Evolutionary conservation across 2,888 invertebrate species (phyloP), one percentile per base, ranked within the genome.

Genomic region (Syrphus vitripennis): DNA sequence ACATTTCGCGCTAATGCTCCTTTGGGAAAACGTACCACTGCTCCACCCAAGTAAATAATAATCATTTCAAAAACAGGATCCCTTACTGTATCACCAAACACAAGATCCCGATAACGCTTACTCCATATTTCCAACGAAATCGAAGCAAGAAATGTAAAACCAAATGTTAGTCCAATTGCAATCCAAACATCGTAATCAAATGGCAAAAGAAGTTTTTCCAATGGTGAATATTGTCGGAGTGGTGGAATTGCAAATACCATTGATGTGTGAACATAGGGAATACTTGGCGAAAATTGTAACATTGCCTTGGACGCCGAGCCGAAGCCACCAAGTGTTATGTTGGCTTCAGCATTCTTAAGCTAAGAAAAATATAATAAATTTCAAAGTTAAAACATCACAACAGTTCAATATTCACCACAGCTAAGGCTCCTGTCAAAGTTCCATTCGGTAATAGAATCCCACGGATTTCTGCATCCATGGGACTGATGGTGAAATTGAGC

Each of bases 401-500:
- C 0, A 1, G 5, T 16, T 7, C 3, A 0, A 24, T 37, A 74
- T 87, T 89, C 55, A 91, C 91, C 90, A 90, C 84, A 87, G 87
- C 84, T 9, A 90, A 87, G 1, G 90, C 89, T 3, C 92, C 91
- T 9, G 92, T 90, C 3, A 88, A 48, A 6, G 90, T 90, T 19
- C 91, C 92, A 88, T 92, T 91, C n/a, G 86, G 67, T 6, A 82
- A 74, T 1, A 88, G 69, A 5, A 80, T 21, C 3, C 92, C 91
- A 3, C 91, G 70, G 19, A 59, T 21, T 16, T 16, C 10, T 2
- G 75, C 4, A 12, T 79, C 70, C 4, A 71, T 48, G 4, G 63
- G 19, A 1, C 7, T 29, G 12, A 79, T 50, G 3, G 70, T 42
- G 16, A 83, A 83, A 26, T 83, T 79, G 0, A 83, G 63, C 3